Conservation (phyloP, 2,797 vertebrate genomes). For the Morelia viridis region DNA sequence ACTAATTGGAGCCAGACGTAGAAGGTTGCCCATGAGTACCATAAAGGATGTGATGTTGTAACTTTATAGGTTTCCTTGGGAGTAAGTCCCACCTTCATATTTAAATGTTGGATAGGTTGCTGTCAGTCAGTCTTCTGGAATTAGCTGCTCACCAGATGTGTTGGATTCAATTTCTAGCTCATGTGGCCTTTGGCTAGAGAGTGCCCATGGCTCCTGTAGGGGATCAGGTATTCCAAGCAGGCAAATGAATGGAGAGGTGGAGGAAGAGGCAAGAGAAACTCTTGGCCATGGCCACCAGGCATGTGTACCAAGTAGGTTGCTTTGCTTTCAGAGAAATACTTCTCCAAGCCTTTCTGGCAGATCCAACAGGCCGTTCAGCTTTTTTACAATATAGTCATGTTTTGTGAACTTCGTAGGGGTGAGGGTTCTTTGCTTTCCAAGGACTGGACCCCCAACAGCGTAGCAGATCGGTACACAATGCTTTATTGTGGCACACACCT, state of each 20-base stretch:
- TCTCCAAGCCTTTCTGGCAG: not conserved
- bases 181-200: not conserved
- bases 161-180: not conserved
- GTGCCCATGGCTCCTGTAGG: not conserved
- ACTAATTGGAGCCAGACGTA: slow-evolving; percentile 18
- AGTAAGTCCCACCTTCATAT: not conserved
- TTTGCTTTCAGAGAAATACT: not conserved
- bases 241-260: no score
- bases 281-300: no score
- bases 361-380: not conserved
- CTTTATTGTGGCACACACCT: no score
- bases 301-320: not conserved
- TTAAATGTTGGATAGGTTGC: not conserved
- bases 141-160: not conserved
- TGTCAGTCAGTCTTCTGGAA: not conserved
- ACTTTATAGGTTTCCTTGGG: not conserved
- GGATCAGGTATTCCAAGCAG: not conserved
- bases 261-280: no score
- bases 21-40: not conserved
- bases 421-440: no score
- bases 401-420: not conserved
- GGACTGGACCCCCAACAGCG: no score
- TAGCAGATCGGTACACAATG: no score
- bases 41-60: not conserved
- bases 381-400: not conserved